phyloP scores from a whole-genome alignment of 1,140 invertebrate genomes.

The Lepidotrigona ventralis region DNA sequence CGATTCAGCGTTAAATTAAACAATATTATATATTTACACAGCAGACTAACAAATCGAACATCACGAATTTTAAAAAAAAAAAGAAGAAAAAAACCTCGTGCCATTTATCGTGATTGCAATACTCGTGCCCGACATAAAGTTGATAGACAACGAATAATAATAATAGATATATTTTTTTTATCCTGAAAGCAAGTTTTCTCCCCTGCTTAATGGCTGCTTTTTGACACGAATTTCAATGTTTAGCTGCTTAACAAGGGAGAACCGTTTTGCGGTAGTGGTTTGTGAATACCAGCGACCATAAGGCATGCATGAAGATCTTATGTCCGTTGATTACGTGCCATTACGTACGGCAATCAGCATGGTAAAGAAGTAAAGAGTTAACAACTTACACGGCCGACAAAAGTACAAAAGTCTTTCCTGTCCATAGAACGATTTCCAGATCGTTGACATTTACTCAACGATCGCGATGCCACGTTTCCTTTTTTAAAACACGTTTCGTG shows the following conservation, averaged over 20 bases:
- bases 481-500: accelerated
- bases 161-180: neutral
- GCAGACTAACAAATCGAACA: neutral
- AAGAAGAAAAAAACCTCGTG: neutral
- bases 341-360: neutral
- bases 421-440: neutral
- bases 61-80: neutral
- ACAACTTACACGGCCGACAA: neutral
- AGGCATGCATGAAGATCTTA: neutral
- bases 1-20: too few species aligned
- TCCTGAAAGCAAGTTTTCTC: neutral
- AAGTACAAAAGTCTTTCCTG: neutral
- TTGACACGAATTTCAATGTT: neutral
- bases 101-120: neutral
- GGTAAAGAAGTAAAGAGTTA: neutral
- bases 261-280: neutral
- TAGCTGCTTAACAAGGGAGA: neutral
- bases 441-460: neutral
- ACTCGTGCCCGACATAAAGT: neutral
- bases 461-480: neutral
- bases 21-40: too few species aligned
- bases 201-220: neutral
- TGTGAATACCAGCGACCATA: neutral
- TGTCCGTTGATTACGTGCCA: neutral
- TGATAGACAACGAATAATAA: neutral